These are phyloP conservation scores for Melanchra persicariae DNA, from an alignment of 2,888 invertebrate species.

Conservation along the genomic window DNA sequence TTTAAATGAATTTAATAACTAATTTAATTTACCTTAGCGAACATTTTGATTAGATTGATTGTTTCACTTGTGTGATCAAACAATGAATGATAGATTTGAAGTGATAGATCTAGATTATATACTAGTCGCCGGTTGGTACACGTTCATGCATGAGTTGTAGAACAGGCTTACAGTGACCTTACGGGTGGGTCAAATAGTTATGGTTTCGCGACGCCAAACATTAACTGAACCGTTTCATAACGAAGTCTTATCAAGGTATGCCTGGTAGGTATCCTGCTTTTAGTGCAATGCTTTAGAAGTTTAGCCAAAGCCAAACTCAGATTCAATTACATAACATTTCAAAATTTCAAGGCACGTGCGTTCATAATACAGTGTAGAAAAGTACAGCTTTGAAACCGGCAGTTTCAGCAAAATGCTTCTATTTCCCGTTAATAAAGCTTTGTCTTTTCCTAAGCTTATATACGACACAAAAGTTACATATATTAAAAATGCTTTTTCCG, in stretches of 20 bases:
- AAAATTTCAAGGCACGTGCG: too few species aligned
- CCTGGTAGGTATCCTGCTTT: not conserved
- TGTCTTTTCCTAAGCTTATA: too few species aligned
- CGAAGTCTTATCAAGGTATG: not conserved
- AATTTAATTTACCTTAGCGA: constrained; percentile 63
- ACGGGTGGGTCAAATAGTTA: constrained; percentile 35
- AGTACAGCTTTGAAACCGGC: not conserved
- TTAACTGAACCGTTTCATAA: constrained; percentile 46
- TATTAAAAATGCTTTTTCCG: too few species aligned
- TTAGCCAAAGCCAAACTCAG: not conserved
- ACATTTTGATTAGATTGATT: constrained; percentile 57
- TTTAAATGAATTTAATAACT: not conserved
- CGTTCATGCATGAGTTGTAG: constrained; percentile 22
- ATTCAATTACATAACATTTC: not conserved
- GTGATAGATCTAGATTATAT: constrained; percentile 50
- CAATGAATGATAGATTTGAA: constrained; percentile 57
- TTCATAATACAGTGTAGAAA: not conserved
- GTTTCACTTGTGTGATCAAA: constrained; percentile 51
- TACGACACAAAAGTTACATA: too few species aligned
- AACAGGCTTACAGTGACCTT: constrained; percentile 54
- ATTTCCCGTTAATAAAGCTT: too few species aligned
- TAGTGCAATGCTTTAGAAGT: not conserved
- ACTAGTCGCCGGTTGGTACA: constrained; percentile 24
- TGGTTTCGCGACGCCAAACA: constrained; percentile 15
- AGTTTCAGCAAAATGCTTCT: too few species aligned